These are phyloP conservation scores for Chanos chanos DNA, from an alignment of 2,797 vertebrate species.

Conservation along the genomic window DNA sequence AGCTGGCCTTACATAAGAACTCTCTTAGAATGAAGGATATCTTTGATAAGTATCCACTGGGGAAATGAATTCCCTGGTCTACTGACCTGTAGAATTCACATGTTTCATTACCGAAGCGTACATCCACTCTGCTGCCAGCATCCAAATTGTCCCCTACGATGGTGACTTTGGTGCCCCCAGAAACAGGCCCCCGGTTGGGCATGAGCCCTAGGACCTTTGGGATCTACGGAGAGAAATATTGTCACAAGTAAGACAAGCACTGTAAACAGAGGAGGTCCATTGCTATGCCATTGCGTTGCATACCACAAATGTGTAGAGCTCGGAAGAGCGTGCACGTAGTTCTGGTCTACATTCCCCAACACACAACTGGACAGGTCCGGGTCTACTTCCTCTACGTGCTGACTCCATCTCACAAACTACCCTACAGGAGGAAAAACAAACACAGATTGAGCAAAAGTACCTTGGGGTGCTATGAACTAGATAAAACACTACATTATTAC, in stretches of 20 bases:
- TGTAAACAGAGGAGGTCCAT: too few relatives aligned
- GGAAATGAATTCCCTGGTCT: too few relatives aligned
- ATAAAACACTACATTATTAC: background rate
- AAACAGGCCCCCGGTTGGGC: conserved; percentile 86
- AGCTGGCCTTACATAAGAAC: too few relatives aligned
- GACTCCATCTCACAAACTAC: conserved; percentile 93
- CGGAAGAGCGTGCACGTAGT: conserved; percentile 82
- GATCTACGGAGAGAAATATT: conserved; percentile 62
- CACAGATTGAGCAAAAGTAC: conserved; percentile 5
- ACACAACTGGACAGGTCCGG: conserved; percentile 87
- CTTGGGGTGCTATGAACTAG: background rate
- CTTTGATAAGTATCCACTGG: too few relatives aligned
- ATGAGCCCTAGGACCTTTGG: conserved; percentile 80
- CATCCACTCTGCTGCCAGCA: conserved; percentile 81
- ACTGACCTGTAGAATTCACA: conserved; percentile 88
- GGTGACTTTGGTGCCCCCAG: conserved; percentile 91
- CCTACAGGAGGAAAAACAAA: conserved; percentile 65
- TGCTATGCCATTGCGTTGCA: too few relatives aligned
- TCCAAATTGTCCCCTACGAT: conserved; percentile 85
- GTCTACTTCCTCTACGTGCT: conserved; percentile 69
- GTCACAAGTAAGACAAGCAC: background rate
- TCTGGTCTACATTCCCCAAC: conserved; percentile 91
- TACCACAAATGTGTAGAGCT: conserved; percentile 91
- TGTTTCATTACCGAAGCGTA: conserved; percentile 89
- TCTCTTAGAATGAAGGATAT: too few relatives aligned